These are phyloP conservation scores for Halictus quadricinctus DNA, from an alignment of 2,888 invertebrate species.

Conservation along the genomic window DNA sequence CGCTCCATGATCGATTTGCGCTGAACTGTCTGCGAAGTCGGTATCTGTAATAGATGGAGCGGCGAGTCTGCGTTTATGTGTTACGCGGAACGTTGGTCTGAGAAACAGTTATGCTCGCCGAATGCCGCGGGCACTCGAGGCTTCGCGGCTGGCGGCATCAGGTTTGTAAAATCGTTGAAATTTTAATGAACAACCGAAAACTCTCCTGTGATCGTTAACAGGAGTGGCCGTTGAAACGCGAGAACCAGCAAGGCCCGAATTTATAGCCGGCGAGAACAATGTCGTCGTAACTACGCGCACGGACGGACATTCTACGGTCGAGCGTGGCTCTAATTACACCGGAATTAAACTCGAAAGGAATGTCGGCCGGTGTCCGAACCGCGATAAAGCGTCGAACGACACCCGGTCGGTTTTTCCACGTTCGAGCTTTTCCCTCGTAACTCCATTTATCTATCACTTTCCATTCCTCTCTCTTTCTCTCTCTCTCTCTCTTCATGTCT, in stretches of 20 bases:
- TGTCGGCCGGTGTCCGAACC: slow-evolving; percentile 56
- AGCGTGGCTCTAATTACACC: slow-evolving; percentile 67
- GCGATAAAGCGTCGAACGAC: slow-evolving; percentile 34
- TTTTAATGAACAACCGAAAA: slow-evolving; percentile 60
- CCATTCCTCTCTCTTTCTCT: neutral
- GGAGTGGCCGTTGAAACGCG: slow-evolving; percentile 35
- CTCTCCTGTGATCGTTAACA: slow-evolving; percentile 58
- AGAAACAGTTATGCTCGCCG: neutral
- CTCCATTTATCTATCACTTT: neutral
- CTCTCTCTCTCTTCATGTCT: neutral
- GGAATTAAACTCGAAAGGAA: slow-evolving; percentile 69
- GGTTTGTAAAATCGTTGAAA: slow-evolving; percentile 47
- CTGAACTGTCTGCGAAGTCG: neutral
- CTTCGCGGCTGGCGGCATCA: no score
- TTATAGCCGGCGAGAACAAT: slow-evolving; percentile 65
- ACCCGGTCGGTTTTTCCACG: neutral
- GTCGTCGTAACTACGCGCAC: slow-evolving; percentile 63
- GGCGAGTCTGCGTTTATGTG: neutral
- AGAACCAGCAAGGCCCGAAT: slow-evolving; percentile 58
- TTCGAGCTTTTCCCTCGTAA: neutral
- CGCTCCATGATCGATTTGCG: neutral
- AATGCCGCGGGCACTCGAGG: neutral
- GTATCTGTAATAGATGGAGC: neutral
- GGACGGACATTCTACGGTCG: slow-evolving; percentile 46
- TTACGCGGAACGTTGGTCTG: neutral